Percentiles rank a stretch among this genome's conserved stretches.
phyloP scores from a whole-genome alignment of 1,140 invertebrate species.

The Goniozus legneri region DNA sequence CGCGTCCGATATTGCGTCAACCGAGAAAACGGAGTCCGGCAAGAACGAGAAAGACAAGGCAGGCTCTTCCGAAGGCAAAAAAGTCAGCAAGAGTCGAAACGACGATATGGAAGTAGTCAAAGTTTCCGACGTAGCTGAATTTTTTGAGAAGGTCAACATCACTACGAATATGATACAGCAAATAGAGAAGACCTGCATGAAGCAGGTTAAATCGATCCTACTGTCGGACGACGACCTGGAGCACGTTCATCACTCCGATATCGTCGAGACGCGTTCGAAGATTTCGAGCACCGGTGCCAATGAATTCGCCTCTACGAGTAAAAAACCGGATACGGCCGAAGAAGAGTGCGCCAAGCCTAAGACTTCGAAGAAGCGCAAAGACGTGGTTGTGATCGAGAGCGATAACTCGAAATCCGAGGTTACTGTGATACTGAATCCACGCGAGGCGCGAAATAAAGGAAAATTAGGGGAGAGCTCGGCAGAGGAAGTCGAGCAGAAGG shows the following conservation, averaged over 20 bases:
- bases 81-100: no score
- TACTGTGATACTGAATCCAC: slow-evolving; percentile 29
- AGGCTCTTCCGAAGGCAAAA: no score
- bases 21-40: background rate
- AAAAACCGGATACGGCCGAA: no score
- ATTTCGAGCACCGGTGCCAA: background rate
- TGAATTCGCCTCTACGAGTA: no score
- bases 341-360: no score
- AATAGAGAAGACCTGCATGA: background rate
- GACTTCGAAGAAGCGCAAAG: slow-evolving; percentile 23
- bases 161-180: no score
- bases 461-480: slow-evolving; percentile 18
- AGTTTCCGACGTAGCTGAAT: no score
- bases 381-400: slow-evolving; percentile 29
- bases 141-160: no score
- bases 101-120: no score
- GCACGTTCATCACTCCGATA: slow-evolving; percentile 34
- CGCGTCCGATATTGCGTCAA: slow-evolving; percentile 28
- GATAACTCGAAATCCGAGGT: slow-evolving; percentile 18
- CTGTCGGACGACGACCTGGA: slow-evolving; percentile 45
- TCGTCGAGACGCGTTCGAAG: slow-evolving; percentile 4
- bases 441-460: slow-evolving; percentile 15
- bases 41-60: slow-evolving; percentile 1
- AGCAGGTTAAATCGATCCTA: background rate
- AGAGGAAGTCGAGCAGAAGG: slow-evolving; percentile 18